These are phyloP conservation scores for Melanostoma mellinum DNA, from an alignment of 2,888 invertebrate genomes.

Conservation along the genomic window DNA sequence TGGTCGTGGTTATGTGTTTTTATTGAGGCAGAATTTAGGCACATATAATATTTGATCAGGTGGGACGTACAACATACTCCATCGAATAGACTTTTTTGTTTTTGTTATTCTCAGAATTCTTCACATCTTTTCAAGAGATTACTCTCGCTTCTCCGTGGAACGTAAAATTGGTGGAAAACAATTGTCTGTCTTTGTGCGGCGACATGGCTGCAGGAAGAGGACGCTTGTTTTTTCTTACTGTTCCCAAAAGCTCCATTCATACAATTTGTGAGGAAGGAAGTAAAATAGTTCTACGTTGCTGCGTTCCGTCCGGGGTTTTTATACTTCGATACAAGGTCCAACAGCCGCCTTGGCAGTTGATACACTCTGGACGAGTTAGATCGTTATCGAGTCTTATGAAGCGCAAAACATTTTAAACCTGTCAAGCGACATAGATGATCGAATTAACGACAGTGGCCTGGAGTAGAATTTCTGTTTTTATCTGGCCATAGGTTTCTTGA, in stretches of 20 bases:
- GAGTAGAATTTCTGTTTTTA: too few relatives aligned
- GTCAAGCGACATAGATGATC: not conserved
- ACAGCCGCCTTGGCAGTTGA: not conserved
- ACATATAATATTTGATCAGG: too few relatives aligned
- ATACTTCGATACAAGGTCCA: not conserved
- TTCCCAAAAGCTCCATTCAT: not conserved
- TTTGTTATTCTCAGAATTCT: too few relatives aligned
- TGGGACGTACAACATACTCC: too few relatives aligned
- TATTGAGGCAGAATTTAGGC: too few relatives aligned
- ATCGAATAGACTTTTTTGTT: too few relatives aligned
- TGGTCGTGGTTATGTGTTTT: too few relatives aligned
- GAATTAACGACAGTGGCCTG: not conserved
- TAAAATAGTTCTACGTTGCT: not conserved
- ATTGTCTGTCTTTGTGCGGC: not conserved
- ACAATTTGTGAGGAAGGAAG: not conserved
- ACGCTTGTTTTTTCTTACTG: conserved; percentile 10
- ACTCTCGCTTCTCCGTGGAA: not conserved
- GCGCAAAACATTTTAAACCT: not conserved
- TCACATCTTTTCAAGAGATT: too few relatives aligned
- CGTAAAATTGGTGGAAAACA: conserved; percentile 1
- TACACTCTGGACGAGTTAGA: not conserved
- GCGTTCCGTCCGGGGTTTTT: not conserved
- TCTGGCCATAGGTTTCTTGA: not conserved
- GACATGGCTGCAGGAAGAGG: not conserved
- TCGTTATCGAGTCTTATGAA: conserved; percentile 5